phyloP scores from a whole-genome alignment of 2,888 invertebrate species.

The Drosophila hamatofila region DNA sequence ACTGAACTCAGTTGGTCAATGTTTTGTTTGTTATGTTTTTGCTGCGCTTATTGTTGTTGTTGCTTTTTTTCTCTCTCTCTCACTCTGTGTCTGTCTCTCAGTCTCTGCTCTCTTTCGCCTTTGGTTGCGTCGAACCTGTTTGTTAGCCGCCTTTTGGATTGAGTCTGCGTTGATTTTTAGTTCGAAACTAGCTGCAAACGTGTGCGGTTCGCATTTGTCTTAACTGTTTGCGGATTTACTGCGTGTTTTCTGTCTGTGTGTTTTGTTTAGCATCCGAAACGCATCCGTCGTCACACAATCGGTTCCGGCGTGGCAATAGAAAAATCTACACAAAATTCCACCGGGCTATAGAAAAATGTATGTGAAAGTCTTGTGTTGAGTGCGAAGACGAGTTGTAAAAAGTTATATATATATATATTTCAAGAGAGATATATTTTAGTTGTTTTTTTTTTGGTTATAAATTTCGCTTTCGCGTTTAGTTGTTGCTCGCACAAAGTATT shows the following conservation, averaged over 20 bases:
- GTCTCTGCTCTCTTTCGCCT: conserved; percentile 19
- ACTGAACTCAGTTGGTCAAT: conserved; percentile 25
- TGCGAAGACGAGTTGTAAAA: conserved; percentile 35
- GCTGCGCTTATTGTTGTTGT: conserved; percentile 13
- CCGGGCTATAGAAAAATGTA: conserved; percentile 60
- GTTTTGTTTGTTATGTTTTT: conserved; percentile 40
- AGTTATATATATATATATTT: conserved; percentile 24
- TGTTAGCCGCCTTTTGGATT: conserved; percentile 58
- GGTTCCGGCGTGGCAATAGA: conserved; percentile 62
- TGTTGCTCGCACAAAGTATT: conserved; percentile 21
- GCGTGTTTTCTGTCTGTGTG: too few relatives aligned
- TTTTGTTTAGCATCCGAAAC: conserved; percentile 52
- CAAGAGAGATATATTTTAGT: conserved; percentile 13
- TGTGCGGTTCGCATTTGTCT: conserved; percentile 60
- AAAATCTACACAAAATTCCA: conserved; percentile 67
- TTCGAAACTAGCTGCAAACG: conserved; percentile 65
- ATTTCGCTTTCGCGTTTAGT: conserved; percentile 66
- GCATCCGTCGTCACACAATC: conserved; percentile 56
- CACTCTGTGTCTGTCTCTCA: neutral
- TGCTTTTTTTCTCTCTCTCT: neutral
- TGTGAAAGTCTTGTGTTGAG: conserved; percentile 65
- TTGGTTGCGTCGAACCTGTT: conserved; percentile 72
- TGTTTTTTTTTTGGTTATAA: conserved; percentile 55
- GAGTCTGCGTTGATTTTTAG: conserved; percentile 62
- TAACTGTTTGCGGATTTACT: neutral